Conservation (phyloP, 2,797 vertebrate species). For the Enteromius afrohamiltoni region DNA sequence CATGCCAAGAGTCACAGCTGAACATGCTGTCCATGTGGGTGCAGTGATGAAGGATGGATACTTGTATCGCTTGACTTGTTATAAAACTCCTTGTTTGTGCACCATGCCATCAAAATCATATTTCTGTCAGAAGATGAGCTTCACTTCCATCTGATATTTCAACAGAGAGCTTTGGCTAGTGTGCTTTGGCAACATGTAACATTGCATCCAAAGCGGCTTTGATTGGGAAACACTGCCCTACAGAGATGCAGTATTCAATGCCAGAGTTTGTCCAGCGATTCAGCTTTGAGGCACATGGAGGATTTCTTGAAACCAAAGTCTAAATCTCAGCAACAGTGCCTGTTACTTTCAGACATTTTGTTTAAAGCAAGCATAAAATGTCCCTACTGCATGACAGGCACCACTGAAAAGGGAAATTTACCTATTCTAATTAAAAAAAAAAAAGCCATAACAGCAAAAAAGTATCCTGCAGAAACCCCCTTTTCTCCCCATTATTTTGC, state of each 20-base stretch:
- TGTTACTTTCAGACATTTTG: neutral
- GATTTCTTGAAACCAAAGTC: neutral
- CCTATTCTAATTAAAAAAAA: neutral
- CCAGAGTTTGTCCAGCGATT: neutral
- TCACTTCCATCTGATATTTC: constrained; percentile 20
- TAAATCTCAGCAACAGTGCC: neutral
- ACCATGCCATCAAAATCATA: constrained; percentile 6
- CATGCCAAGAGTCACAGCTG: neutral
- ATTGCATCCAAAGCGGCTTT: neutral
- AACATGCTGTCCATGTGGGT: constrained; percentile 23
- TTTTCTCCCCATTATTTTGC: neutral
- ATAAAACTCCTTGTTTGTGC: neutral
- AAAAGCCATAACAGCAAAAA: no score
- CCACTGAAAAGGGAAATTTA: neutral
- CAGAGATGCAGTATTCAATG: neutral
- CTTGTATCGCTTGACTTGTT: neutral
- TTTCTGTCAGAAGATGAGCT: neutral
- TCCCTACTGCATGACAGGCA: neutral
- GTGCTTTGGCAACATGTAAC: constrained; percentile 9
- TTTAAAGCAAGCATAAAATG: neutral
- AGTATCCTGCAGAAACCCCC: no score
- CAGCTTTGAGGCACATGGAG: neutral
- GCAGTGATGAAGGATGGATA: neutral
- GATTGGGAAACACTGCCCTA: neutral
- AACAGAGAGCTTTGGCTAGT: neutral